Evolutionary conservation across 1,140 invertebrate genomes (phyloP), one percentile per base, ranked within the genome.

Genomic region (Trichonephila clavipes): DNA sequence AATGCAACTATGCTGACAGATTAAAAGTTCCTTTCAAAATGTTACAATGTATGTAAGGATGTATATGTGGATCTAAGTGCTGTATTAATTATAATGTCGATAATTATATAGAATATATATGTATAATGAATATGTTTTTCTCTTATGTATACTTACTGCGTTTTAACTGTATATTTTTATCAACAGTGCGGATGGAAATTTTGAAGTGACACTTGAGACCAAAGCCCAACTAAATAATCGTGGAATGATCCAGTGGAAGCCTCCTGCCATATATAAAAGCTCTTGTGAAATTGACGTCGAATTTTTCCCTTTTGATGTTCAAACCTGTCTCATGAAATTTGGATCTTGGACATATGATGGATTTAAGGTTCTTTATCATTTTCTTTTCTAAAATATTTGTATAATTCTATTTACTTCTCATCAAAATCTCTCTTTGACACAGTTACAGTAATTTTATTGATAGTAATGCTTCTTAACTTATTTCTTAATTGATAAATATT

Each of bases 221-320:
- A 99, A 99, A 96, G 99, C 98, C 2, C 98, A 98, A 90, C 97
- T 99, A 95, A 98, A 98, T 96, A 97, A 98, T 96, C 98, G 98
- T 95, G 98, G 98, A 62, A 95, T 91, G 69, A 94, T 97, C 1
- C 93, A 96, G 44, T 97, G 96, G 97, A 96, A 96, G 58, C 97
- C 96, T 24, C 97, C 97, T 61, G 99, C 99, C 7, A 99, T 99
- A 95, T 99, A 99, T 96, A 99, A 99, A 96, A 99, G 98, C 18
- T 99, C 98, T 3, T 99, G 99, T 95, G 98, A 99, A 96, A 99
- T 99, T 93, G 98, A 99, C 95, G 98, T 99, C 1, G 98, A 98
- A 86, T 97, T 99, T 96, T 99, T 99, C 96, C 99, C 99, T 1
- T 99, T 99, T 95, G 99, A 99, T 96, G 98, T 99, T 95, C 99